phyloP scores from a whole-genome alignment of 2,113 vertebrate species.

The Cololabis saira region DNA sequence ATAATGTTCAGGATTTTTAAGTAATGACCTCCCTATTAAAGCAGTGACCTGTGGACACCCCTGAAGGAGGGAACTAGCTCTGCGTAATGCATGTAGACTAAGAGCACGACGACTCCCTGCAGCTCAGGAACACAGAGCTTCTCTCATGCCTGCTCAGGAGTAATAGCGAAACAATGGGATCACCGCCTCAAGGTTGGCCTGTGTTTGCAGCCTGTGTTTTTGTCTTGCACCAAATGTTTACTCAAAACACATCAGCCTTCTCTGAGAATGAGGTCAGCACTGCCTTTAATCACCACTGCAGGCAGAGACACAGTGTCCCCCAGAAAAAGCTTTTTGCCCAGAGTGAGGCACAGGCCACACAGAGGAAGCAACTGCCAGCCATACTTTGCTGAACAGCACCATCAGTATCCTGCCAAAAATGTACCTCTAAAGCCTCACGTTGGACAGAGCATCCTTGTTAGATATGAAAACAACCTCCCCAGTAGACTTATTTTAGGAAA shows the following conservation, averaged over 20 bases:
- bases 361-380: constrained; percentile 69
- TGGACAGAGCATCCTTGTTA: constrained; percentile 10
- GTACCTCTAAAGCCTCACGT: constrained; percentile 29
- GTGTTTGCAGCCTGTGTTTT: constrained; percentile 70
- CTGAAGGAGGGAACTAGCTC: constrained; percentile 11
- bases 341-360: constrained; percentile 65
- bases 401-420: constrained; percentile 46
- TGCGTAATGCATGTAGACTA: constrained; percentile 30
- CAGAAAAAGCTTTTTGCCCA: constrained; percentile 60
- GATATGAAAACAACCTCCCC: no score
- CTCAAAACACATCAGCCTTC: constrained; percentile 67
- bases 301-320: constrained; percentile 63
- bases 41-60: constrained; percentile 17
- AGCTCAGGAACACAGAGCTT: constrained; percentile 45
- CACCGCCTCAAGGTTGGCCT: constrained; percentile 53
- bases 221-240: constrained; percentile 75
- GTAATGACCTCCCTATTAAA: constrained; percentile 5
- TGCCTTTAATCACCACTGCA: constrained; percentile 61
- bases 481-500: no score
- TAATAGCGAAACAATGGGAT: constrained; percentile 71
- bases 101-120: constrained; percentile 52
- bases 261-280: constrained; percentile 74
- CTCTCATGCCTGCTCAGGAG: constrained; percentile 58
- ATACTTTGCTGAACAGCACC: constrained; percentile 43
- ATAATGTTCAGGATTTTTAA: not conserved